These are phyloP conservation scores for Drosophila littoralis DNA, from an alignment of 1,140 invertebrate species.

Conservation along the genomic window DNA sequence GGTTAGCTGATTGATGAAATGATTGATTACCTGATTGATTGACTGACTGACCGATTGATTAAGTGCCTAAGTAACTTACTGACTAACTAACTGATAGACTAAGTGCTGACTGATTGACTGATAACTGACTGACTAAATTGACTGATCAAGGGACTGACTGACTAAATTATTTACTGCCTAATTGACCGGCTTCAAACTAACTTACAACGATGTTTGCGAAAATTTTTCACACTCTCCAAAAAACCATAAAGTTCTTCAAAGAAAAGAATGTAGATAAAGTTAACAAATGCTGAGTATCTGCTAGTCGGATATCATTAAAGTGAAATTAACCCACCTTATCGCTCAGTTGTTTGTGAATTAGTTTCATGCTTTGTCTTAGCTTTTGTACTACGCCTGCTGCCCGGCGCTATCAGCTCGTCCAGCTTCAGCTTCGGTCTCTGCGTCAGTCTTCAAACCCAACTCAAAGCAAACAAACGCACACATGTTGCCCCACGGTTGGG, in stretches of 20 bases:
- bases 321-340: conserved; percentile 3
- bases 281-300: not conserved
- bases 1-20: not conserved
- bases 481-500: not conserved
- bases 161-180: too few relatives aligned
- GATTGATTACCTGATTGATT: not conserved
- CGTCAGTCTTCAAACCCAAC: conserved; percentile 6
- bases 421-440: not conserved
- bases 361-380: not conserved
- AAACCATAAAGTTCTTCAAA: too few relatives aligned
- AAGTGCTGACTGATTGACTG: not conserved
- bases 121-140: too few relatives aligned
- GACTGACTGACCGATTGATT: not conserved
- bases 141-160: not conserved
- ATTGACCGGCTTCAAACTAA: not conserved
- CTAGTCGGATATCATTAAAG: not conserved
- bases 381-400: not conserved
- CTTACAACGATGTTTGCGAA: not conserved
- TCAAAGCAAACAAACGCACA: conserved; percentile 8
- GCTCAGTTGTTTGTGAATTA: conserved; percentile 1
- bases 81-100: not conserved
- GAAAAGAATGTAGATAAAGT: too few relatives aligned
- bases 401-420: not conserved
- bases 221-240: too few relatives aligned
- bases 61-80: too few relatives aligned